Conservation (phyloP, 2,113 vertebrate species). For the Festucalex cinctus region DNA sequence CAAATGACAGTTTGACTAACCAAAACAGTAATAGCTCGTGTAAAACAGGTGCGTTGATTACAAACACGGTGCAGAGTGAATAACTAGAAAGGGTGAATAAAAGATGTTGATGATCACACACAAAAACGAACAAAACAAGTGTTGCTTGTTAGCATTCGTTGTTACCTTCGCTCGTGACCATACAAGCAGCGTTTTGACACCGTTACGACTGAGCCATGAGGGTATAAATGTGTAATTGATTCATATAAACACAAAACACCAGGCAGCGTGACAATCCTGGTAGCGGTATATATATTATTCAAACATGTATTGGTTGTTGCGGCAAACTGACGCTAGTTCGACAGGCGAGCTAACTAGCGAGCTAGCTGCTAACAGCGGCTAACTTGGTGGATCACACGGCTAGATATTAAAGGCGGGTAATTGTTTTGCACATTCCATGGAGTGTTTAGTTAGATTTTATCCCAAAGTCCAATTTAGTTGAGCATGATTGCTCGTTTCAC, state of each 20-base stretch:
- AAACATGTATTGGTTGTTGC: neutral
- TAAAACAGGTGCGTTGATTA: neutral
- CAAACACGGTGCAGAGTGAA: neutral
- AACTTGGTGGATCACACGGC: neutral
- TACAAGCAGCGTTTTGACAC: neutral
- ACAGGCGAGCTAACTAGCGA: conserved; percentile 5
- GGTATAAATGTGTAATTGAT: neutral
- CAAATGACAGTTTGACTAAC: neutral
- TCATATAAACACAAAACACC: neutral
- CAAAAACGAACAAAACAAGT: conserved; percentile 1
- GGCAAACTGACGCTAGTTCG: conserved; percentile 12
- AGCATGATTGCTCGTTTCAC: neutral
- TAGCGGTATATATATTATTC: too few species aligned
- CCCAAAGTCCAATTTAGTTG: neutral
- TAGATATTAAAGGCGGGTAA: neutral
- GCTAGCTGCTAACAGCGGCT: conserved; percentile 17
- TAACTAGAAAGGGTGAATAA: neutral
- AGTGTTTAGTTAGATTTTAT: neutral
- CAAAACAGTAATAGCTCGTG: neutral
- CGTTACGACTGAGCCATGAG: neutral
- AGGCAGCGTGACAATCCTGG: too few species aligned
- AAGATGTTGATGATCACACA: neutral
- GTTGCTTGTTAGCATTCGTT: conserved; percentile 1
- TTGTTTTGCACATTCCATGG: neutral
- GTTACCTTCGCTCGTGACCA: neutral